phyloP scores from a whole-genome alignment of 2,113 vertebrate species.

The Eulemur macaco region DNA sequence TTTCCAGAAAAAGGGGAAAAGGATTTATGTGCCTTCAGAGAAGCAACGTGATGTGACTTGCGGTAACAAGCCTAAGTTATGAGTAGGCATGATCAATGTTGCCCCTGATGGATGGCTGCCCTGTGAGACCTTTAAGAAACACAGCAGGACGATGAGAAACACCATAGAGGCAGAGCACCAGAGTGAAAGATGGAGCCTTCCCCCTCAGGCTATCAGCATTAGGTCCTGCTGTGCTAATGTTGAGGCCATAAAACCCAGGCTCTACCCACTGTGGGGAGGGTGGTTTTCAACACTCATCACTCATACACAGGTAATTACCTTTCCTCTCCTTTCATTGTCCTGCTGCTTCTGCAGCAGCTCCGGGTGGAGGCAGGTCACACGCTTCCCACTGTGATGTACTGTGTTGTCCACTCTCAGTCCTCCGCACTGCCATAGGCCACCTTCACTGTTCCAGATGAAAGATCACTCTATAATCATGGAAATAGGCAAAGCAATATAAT shows the following conservation, averaged over 20 bases:
- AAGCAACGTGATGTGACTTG: background rate
- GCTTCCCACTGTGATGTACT: background rate
- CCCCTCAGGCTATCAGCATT: background rate
- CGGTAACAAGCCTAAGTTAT: background rate
- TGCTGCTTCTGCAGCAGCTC: background rate
- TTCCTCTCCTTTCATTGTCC: background rate
- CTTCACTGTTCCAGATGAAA: slow-evolving; percentile 11
- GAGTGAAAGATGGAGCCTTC: background rate
- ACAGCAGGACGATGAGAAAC: background rate
- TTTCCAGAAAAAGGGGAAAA: background rate
- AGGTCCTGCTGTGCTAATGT: background rate
- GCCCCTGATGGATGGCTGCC: background rate
- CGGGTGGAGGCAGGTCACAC: background rate
- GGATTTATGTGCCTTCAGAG: background rate
- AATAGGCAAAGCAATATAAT: background rate
- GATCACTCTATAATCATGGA: background rate
- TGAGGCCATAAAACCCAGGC: background rate
- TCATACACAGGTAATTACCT: slow-evolving; percentile 44
- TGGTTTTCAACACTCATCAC: background rate
- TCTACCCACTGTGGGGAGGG: background rate
- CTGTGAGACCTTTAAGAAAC: background rate
- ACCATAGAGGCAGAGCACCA: background rate
- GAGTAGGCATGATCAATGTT: background rate
- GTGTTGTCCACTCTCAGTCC: background rate
- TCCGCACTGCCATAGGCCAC: background rate